phyloP scores from a whole-genome alignment of 2,888 invertebrate genomes.

The Eupithecia exiguata region DNA sequence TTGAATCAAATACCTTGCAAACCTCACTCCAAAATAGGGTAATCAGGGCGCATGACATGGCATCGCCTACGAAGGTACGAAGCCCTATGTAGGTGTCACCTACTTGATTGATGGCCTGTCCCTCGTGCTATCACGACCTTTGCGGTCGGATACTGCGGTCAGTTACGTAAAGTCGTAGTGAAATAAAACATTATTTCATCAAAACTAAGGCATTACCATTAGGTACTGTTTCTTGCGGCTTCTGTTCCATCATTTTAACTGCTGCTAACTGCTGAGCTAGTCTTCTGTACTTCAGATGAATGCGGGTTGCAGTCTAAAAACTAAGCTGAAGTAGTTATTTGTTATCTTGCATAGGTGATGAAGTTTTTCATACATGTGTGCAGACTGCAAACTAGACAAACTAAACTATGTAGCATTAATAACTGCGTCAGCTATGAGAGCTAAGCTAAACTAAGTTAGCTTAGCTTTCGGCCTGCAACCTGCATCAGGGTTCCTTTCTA shows the following conservation, averaged over 20 bases:
- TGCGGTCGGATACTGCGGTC: constrained; percentile 42
- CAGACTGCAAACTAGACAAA: no score
- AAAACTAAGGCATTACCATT: neutral
- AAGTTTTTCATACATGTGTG: no score
- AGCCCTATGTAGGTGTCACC: constrained; percentile 32
- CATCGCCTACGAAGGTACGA: constrained; percentile 34
- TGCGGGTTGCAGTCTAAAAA: no score
- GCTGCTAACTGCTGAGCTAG: neutral
- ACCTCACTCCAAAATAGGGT: constrained; percentile 36
- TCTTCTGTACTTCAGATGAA: neutral
- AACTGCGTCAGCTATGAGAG: no score
- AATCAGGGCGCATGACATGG: constrained; percentile 50
- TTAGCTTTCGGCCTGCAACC: no score
- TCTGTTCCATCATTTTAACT: neutral
- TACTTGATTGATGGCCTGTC: constrained; percentile 31
- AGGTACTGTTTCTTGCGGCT: neutral
- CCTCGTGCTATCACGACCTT: constrained; percentile 41
- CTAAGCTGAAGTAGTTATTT: no score
- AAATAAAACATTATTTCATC: neutral
- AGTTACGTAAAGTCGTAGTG: constrained; percentile 19
- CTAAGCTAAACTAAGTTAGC: no score
- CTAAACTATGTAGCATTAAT: no score
- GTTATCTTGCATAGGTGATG: no score
- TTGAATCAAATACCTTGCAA: neutral
- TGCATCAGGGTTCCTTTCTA: neutral